A percentile compares a stretch with the other conserved stretches of the same genome.
Conservation (phyloP, 2,888 invertebrate species). For the Eledone cirrhosa region DNA sequence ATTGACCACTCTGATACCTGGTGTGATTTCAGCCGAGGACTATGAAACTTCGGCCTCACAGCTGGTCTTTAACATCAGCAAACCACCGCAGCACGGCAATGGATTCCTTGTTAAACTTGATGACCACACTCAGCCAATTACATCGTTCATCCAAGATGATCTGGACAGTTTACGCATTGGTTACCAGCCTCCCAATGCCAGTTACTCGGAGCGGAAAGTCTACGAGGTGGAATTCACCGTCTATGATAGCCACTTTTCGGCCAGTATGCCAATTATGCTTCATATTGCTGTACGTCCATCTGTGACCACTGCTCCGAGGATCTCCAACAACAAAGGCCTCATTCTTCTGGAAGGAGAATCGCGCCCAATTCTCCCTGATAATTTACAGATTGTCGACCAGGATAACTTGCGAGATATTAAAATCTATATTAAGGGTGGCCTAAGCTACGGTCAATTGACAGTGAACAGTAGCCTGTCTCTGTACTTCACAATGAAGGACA, state of each 20-base stretch:
- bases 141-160: constrained; percentile 63
- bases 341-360: constrained; percentile 64
- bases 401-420: constrained; percentile 61
- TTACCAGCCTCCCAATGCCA: constrained; percentile 61
- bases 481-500: constrained; percentile 59
- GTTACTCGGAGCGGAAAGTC: constrained; percentile 54
- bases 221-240: constrained; percentile 62
- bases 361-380: constrained; percentile 51
- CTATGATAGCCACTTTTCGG: constrained; percentile 61
- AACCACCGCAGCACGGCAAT: constrained; percentile 51
- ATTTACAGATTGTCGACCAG: constrained; percentile 62
- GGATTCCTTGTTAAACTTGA: constrained; percentile 62
- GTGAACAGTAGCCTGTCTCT: constrained; percentile 54
- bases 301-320: constrained; percentile 58
- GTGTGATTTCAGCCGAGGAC: constrained; percentile 64
- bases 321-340: constrained; percentile 59
- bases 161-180: constrained; percentile 63
- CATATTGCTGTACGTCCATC: constrained; percentile 63
- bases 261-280: constrained; percentile 61
- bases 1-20: constrained; percentile 61
- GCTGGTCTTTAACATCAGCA: constrained; percentile 63
- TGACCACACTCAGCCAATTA: constrained; percentile 60
- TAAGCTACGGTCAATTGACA: constrained; percentile 58
- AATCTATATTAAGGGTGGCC: constrained; percentile 61
- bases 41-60: constrained; percentile 61